These are phyloP conservation scores for Spinibarbus caldwelli DNA, from an alignment of 2,797 vertebrate species.

Conservation along the genomic window DNA sequence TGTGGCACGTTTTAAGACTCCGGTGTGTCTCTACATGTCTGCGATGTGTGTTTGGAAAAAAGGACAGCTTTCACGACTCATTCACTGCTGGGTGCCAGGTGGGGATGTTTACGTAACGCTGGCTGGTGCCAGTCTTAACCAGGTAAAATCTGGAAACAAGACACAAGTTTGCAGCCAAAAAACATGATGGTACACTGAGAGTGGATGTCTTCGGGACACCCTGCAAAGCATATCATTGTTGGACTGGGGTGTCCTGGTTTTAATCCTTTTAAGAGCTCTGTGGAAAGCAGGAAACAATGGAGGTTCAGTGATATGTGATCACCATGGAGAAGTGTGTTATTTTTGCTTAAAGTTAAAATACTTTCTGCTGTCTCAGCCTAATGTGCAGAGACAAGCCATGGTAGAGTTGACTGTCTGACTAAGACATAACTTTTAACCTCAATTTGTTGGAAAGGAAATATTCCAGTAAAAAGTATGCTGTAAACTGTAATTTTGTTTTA, in stretches of 20 bases:
- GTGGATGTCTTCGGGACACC: neutral
- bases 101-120: constrained; percentile 57
- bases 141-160: constrained; percentile 45
- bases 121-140: constrained; percentile 52
- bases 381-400: neutral
- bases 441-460: neutral
- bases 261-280: constrained; percentile 33
- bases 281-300: neutral
- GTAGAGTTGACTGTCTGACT: neutral
- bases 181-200: constrained; percentile 26
- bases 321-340: neutral
- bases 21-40: constrained; percentile 51
- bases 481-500: no score
- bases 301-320: neutral
- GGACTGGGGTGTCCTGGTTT: constrained; percentile 27
- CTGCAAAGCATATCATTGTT: constrained; percentile 19
- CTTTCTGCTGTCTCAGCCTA: neutral
- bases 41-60: constrained; percentile 51
- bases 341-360: neutral
- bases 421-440: neutral
- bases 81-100: constrained; percentile 58
- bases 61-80: constrained; percentile 55
- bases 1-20: constrained; percentile 45
- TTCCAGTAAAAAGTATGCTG: neutral
- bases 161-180: constrained; percentile 33